Evolutionary conservation across 2,888 invertebrate species (phyloP).

Genomic region (Habroteleia sp.): DNA sequence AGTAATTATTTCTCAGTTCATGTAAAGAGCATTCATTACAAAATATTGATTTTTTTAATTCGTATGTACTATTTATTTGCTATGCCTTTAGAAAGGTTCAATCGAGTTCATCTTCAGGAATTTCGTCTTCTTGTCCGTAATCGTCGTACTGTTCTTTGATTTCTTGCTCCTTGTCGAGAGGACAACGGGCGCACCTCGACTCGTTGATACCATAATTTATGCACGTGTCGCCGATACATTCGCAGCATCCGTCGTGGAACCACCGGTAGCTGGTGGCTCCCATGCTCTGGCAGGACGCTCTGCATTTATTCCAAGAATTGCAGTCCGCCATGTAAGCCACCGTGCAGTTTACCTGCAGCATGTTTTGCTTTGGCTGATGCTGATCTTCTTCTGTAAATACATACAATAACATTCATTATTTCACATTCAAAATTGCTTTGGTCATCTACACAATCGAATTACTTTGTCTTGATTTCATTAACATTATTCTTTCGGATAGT

Average conservation of each 20-base stretch:
- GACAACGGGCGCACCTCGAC: constrained; percentile 78
- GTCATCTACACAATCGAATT: too few relatives aligned
- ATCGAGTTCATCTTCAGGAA: constrained; percentile 41
- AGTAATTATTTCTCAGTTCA: too few relatives aligned
- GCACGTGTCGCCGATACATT: constrained; percentile 92
- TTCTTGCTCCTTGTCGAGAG: constrained; percentile 41
- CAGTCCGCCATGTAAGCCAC: constrained; percentile 94
- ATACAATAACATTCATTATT: constrained; percentile 20
- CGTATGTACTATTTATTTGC: too few relatives aligned
- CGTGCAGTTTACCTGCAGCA: constrained; percentile 90
- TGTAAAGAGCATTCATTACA: too few relatives aligned
- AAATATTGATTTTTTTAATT: too few relatives aligned
- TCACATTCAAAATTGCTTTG: not conserved
- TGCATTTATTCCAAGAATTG: constrained; percentile 92
- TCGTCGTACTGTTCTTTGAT: constrained; percentile 64
- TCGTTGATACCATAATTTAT: constrained; percentile 93
- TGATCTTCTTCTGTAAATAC: constrained; percentile 43
- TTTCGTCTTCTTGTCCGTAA: constrained; percentile 66
- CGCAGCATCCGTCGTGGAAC: constrained; percentile 96
- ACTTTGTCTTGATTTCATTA: too few relatives aligned
- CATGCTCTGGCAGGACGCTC: constrained; percentile 89
- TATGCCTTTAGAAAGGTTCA: constrained; percentile 10
- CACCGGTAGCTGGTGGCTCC: constrained; percentile 91
- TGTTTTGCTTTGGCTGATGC: constrained; percentile 44
- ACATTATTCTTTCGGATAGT: too few relatives aligned